These are phyloP conservation scores for Arctopsyche grandis DNA, from an alignment of 1,140 invertebrate genomes.

Conservation along the genomic window DNA sequence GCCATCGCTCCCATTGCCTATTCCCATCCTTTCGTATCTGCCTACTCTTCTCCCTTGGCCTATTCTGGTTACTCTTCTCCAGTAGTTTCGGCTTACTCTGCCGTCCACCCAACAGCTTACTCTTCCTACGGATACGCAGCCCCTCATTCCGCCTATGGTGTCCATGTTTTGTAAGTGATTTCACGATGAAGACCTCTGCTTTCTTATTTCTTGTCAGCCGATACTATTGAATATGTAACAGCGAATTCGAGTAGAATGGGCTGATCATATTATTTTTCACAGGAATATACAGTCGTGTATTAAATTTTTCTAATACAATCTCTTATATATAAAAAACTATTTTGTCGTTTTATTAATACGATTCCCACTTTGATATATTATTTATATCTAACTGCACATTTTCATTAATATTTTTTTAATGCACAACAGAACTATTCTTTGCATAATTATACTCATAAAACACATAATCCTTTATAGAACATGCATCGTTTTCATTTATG, in stretches of 20 bases:
- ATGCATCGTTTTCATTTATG: no score
- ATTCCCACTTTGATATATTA: no score
- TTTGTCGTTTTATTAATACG: no score
- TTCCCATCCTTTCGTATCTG: constrained; percentile 52
- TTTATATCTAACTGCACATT: no score
- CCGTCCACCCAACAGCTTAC: constrained; percentile 28
- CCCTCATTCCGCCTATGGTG: constrained; percentile 3
- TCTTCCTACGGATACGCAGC: neutral
- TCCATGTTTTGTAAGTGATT: constrained; percentile 46
- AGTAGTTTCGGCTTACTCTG: constrained; percentile 37
- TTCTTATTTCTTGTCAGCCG: neutral
- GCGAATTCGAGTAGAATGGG: constrained; percentile 15
- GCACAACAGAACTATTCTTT: no score
- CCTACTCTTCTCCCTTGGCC: constrained; percentile 40
- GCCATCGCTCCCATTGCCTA: constrained; percentile 50
- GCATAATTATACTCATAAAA: no score
- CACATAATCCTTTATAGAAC: no score
- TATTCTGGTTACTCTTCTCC: constrained; percentile 40
- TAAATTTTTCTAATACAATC: neutral
- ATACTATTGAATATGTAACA: no score
- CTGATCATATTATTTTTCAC: constrained; percentile 16
- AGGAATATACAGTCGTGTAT: neutral
- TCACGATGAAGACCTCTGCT: neutral
- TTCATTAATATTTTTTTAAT: no score
- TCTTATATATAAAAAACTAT: neutral